Evolutionary conservation across 2,797 vertebrate species (phyloP).

Genomic region (Pygocentrus nattereri): DNA sequence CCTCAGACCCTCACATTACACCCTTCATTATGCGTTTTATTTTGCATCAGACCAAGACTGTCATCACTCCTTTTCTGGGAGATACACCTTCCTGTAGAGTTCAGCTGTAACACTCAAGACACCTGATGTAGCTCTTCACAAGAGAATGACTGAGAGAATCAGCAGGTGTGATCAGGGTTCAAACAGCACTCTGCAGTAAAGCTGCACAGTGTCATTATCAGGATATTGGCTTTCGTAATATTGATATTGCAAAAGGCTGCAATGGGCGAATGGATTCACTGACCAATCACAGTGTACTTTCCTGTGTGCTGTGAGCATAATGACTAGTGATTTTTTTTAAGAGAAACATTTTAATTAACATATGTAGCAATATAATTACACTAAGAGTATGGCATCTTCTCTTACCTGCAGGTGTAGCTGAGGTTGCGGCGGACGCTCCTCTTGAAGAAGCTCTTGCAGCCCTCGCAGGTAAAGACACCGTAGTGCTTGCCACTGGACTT

Average conservation of each 20-base stretch:
- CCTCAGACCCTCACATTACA: neutral
- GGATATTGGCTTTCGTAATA: neutral
- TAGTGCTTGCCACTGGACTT: conserved; percentile 97
- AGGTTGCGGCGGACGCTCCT: conserved; percentile 94
- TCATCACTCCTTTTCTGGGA: neutral
- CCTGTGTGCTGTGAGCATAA: neutral
- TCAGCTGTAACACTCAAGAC: neutral
- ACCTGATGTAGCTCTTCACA: too few species aligned
- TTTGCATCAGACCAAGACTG: neutral
- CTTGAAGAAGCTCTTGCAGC: conserved; percentile 98
- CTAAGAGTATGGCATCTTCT: neutral
- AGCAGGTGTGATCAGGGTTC: too few species aligned
- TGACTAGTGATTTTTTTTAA: neutral
- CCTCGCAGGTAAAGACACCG: conserved; percentile 95
- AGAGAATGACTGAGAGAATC: too few species aligned
- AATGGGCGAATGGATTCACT: too few species aligned
- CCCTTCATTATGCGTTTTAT: neutral
- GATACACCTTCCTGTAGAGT: neutral
- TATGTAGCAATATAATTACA: neutral
- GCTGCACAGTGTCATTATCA: neutral
- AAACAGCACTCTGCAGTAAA: too few species aligned
- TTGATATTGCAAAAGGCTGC: too few species aligned
- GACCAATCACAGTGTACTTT: neutral
- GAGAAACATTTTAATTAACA: neutral
- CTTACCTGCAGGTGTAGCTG: conserved; percentile 94